Conservation (phyloP, 2,797 vertebrate species). For the Xenentodon cancila region DNA sequence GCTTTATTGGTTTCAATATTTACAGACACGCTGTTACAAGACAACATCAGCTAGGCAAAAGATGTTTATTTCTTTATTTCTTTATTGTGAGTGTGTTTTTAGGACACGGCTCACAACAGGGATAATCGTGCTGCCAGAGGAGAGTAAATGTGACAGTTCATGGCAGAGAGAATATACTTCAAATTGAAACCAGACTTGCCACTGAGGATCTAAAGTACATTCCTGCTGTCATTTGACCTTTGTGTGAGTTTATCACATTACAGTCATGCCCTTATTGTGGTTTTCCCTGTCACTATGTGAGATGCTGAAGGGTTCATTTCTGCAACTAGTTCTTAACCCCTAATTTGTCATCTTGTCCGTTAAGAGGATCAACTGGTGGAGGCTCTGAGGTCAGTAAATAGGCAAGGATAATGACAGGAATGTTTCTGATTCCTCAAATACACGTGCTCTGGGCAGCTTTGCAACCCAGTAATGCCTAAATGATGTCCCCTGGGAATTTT, state of each 20-base stretch:
- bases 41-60: not conserved
- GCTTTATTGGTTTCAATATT: not conserved
- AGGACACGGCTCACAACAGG: slow-evolving; percentile 43
- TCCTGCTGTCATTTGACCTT: slow-evolving; percentile 68
- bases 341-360: slow-evolving; percentile 15
- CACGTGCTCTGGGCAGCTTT: not conserved
- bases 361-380: not conserved
- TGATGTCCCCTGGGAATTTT: not conserved
- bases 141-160: slow-evolving; percentile 60
- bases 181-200: slow-evolving; percentile 47
- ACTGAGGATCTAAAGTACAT: slow-evolving; percentile 52
- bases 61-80: not conserved
- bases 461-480: too few relatives aligned
- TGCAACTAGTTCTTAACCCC: not conserved
- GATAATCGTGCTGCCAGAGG: slow-evolving; percentile 29
- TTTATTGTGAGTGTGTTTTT: slow-evolving; percentile 8
- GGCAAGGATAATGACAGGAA: not conserved
- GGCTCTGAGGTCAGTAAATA: not conserved
- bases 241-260: slow-evolving; percentile 45
- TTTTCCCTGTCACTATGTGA: slow-evolving; percentile 29
- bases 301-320: not conserved
- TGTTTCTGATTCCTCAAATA: not conserved
- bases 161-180: slow-evolving; percentile 58
- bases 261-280: slow-evolving; percentile 19
- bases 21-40: not conserved